These are phyloP conservation scores for Tylochromis polylepis DNA, from an alignment of 2,113 vertebrate species.

Conservation along the genomic window DNA sequence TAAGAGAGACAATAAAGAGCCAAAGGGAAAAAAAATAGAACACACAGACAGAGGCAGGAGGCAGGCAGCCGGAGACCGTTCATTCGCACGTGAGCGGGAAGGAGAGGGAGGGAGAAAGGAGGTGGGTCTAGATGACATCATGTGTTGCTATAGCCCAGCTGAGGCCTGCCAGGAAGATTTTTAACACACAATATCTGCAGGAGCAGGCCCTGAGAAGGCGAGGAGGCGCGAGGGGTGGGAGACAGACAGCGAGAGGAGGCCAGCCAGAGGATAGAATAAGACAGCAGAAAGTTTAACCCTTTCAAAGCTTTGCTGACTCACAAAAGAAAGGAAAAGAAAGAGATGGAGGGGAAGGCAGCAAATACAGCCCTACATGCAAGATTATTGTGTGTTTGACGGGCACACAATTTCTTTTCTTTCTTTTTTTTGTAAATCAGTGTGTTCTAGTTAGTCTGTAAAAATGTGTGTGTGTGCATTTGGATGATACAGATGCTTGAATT, in stretches of 20 bases:
- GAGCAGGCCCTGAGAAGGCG: conserved; percentile 20
- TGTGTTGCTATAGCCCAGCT: conserved; percentile 78
- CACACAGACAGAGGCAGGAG: not conserved
- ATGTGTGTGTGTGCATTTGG: not conserved
- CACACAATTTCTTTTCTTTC: not conserved
- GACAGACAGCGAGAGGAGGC: not conserved
- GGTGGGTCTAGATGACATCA: conserved; percentile 74
- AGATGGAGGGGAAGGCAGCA: not conserved
- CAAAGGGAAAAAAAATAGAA: not conserved
- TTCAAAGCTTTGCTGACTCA: not conserved
- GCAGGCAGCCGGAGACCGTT: not conserved
- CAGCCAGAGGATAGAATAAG: conserved; percentile 22
- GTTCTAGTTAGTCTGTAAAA: not conserved
- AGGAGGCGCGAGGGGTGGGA: not conserved
- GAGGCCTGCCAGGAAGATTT: conserved; percentile 70
- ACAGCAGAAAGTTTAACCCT: conserved; percentile 37
- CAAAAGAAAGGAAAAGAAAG: not conserved
- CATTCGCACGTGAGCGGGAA: conserved; percentile 48
- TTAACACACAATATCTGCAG: conserved; percentile 71
- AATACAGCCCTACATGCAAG: not conserved
- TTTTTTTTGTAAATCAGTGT: not conserved
- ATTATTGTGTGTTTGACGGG: not conserved
- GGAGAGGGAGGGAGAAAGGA: conserved; percentile 16
- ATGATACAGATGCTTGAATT: not conserved
- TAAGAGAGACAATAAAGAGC: conserved; percentile 30